Evolutionary conservation across 1,140 invertebrate genomes (phyloP), one percentile per base, ranked within the genome.

Genomic region (Drosophila rhopaloa): DNA sequence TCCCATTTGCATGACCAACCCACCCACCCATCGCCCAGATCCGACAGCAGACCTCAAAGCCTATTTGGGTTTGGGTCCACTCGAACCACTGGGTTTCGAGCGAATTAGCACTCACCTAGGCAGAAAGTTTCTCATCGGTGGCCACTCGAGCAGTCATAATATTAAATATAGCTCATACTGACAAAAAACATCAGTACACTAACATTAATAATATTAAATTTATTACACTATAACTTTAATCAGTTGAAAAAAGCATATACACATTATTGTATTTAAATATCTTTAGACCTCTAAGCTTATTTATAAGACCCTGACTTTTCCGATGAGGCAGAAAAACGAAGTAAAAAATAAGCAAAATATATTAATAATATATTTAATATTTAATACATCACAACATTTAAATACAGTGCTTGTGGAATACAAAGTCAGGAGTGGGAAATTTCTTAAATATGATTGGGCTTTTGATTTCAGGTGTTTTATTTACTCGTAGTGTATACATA

Each of bases 21-120:
- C 24, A 24, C 5, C 29, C 56, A n/a, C 16, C 14, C 50, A 14
- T 32, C n/a, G 38, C 35, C 51, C 40, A 44, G 38, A 55, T 54
- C 38, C 37, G 50, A 48, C 14, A 41, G 48, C 32, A 44, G n/a
- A 70, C 71, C 65, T 53, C 60, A 65, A 67, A 76, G 78, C 78
- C 68, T 71, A 71, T 67, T 62, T 76, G 56, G 50, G 50, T 53
- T 37, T 37, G 73, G 73, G 78, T 72, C 71, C 62, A 73, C 66
- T 67, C 35, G 37, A 24, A 24, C 62, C 56, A 32, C 40, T 76
- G 80, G 81, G 80, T 72, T 82, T 43, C 46, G 68, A 74, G 67
- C 65, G 79, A 82, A 85, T 85, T 86, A 85, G 75, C 82, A 75
- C 81, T 66, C 68, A 65, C 47, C 58, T 62, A 37, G 62, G 62